These are phyloP conservation scores for Cataglyphis cursor DNA, from an alignment of 2,888 invertebrate species.

Conservation along the genomic window DNA sequence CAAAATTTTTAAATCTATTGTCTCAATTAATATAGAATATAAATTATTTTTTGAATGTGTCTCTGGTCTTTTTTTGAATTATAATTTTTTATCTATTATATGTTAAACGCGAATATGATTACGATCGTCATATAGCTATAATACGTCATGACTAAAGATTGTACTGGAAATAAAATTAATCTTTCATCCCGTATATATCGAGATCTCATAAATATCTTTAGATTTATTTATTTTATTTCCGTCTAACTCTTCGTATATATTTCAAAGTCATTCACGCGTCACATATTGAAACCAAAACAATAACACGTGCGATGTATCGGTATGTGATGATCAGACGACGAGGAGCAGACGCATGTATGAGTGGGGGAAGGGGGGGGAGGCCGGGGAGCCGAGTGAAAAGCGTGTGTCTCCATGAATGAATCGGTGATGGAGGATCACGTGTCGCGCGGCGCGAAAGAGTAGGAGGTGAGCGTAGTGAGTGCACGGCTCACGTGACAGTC, in stretches of 20 bases:
- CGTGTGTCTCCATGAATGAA: constrained; percentile 77
- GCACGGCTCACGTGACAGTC: constrained; percentile 47
- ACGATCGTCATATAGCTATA: background rate
- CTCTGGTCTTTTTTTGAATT: no score
- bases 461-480: background rate
- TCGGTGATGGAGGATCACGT: constrained; percentile 57
- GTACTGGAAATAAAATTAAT: background rate
- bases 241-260: no score
- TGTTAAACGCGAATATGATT: no score
- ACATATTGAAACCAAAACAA: no score
- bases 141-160: background rate
- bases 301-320: background rate
- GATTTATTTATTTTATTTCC: background rate
- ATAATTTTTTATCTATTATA: no score
- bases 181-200: background rate
- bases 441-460: constrained; percentile 27
- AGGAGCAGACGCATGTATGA: background rate
- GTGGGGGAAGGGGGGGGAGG: no score
- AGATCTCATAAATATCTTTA: background rate
- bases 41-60: no score
- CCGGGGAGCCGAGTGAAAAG: background rate
- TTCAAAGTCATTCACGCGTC: no score
- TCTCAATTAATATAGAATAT: no score
- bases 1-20: no score
- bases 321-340: background rate